These are phyloP conservation scores for Clinocottus analis DNA, from an alignment of 2,113 vertebrate species.

Conservation along the genomic window DNA sequence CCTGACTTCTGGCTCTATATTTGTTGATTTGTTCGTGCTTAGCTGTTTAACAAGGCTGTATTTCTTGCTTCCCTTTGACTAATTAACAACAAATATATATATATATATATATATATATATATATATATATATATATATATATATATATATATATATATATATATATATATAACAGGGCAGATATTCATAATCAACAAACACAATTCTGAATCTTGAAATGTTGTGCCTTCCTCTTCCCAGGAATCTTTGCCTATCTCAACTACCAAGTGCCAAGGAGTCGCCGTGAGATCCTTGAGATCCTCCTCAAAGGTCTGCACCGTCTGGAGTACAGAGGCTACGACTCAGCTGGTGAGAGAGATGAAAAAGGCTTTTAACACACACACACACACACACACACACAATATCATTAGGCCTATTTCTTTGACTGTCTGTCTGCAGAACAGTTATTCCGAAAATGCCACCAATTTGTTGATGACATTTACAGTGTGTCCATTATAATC, in stretches of 20 bases:
- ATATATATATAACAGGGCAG: neutral
- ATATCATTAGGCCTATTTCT: neutral
- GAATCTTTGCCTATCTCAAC: constrained; percentile 99
- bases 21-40: constrained; percentile 19
- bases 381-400: too few species aligned
- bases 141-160: neutral
- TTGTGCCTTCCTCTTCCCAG: constrained; percentile 68
- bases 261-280: constrained; percentile 97
- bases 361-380: constrained; percentile 13
- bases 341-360: constrained; percentile 89
- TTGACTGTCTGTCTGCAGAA: neutral
- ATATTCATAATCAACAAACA: neutral
- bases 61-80: constrained; percentile 15
- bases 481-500: neutral
- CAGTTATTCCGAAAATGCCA: constrained; percentile 1
- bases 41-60: constrained; percentile 24
- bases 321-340: constrained; percentile 98
- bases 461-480: neutral
- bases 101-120: neutral
- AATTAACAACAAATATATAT: neutral
- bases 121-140: neutral
- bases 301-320: constrained; percentile 94
- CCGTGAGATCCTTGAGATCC: constrained; percentile 96
- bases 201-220: neutral
- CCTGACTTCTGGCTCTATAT: constrained; percentile 17